Base-by-base conservation (phyloP, 2,888 invertebrate species). In the Lepetodrilus schrolli region DNA sequence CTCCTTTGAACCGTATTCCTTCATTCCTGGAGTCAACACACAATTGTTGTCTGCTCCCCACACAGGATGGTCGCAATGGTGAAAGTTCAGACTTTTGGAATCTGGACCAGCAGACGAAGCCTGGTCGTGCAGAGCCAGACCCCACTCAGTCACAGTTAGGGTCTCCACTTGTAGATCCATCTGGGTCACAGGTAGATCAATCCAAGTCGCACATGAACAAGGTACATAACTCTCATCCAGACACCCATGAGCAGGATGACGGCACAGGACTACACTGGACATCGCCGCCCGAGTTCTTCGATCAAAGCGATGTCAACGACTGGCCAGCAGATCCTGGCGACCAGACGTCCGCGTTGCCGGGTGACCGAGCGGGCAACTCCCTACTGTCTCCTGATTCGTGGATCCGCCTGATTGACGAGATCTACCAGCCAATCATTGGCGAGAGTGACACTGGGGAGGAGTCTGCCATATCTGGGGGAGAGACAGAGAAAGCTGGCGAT, bases 321-420 rank as follows among this genome's bases (percentile, higher is more conserved):
- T 17, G n/a, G 4, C 43, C 13, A 17, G 43, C 43, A 5, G 43
- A 2, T 17, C n/a, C 4, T 38, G 21, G 36, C 17, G 7, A 38
- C 2, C 17, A 17, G 10, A 38, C 23, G 36, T 36, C 36, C 13
- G 37, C 36, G 5, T n/a, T 21, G 7, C 47, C 70, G 17, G 36
- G 34, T 34, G 37, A 50, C 20, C 23, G 30, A 8, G 50, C 20
- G 23, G 70, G 36, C 7, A 70, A 70, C 50, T 70, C 70, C 37
- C 50, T 50, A 13, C 50, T 50, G 34, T 70, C 70, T 5, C 70
- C 70, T 36, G 70, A 70, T 36, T 50, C 70, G 2, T 70, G 70
- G 70, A 49, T 70, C 20, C 70, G 70, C 1, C 36, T 70, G n/a
- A 50, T 70, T 37, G 70, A 70, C n/a, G 49, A 70, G 51, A 70